A percentile compares a stretch with the other conserved stretches of the same genome.
Conservation (phyloP, 2,113 vertebrate genomes). For the Piprites chloris region DNA sequence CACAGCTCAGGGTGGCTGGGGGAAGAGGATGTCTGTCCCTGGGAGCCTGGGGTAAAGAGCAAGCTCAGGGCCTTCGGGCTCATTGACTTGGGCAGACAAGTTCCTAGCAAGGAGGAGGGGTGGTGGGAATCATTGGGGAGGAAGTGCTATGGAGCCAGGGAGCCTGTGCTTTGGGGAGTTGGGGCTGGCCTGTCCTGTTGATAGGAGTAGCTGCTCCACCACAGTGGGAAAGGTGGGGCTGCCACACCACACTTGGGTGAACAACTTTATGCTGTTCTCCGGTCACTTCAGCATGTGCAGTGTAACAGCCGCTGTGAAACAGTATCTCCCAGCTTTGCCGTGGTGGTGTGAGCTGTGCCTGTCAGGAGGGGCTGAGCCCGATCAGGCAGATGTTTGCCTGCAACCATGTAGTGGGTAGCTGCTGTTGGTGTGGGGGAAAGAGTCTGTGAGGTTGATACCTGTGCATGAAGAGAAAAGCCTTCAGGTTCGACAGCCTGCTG, state of each 20-base stretch:
- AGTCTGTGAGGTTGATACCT: neutral
- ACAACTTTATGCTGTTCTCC: neutral
- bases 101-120: neutral
- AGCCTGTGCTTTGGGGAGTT: neutral
- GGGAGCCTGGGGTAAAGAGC: neutral
- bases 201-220: neutral
- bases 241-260: accelerated
- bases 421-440: neutral
- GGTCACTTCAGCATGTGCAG: neutral
- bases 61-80: neutral
- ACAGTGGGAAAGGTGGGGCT: neutral
- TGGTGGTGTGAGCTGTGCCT: neutral
- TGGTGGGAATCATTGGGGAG: neutral
- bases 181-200: neutral
- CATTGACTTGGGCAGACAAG: neutral
- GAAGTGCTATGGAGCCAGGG: neutral
- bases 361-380: neutral
- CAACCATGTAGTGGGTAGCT: neutral
- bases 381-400: neutral
- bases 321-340: neutral
- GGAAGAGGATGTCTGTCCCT: neutral
- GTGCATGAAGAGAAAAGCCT: neutral
- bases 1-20: neutral
- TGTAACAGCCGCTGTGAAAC: neutral
- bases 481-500: neutral